These are phyloP conservation scores for Corythornis cristatus DNA, from an alignment of 2,113 vertebrate genomes.

Conservation along the genomic window DNA sequence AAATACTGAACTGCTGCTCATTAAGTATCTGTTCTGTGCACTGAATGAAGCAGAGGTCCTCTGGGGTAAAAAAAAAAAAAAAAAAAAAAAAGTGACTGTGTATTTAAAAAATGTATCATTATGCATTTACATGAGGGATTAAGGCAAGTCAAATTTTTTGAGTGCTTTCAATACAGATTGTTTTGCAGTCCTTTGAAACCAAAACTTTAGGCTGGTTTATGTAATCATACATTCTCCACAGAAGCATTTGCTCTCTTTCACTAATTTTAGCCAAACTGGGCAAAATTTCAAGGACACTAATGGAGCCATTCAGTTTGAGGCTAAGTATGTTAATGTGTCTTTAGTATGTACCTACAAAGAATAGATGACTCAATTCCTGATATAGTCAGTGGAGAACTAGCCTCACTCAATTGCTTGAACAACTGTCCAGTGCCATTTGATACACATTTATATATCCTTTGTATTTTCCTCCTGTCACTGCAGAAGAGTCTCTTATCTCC, in stretches of 20 bases:
- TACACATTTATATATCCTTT: neutral
- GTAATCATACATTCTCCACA: neutral
- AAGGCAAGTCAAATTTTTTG: neutral
- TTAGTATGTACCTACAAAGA: neutral
- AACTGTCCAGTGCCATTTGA: neutral
- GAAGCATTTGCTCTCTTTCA: neutral
- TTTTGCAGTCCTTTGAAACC: neutral
- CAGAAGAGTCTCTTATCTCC: neutral
- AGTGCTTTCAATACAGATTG: neutral
- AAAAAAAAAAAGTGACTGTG: neutral
- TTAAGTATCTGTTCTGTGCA: constrained; percentile 7
- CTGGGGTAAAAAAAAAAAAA: neutral
- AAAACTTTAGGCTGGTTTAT: neutral
- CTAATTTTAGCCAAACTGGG: neutral
- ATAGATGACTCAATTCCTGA: neutral
- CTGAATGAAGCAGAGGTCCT: neutral
- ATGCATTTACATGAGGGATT: neutral
- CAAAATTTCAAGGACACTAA: neutral
- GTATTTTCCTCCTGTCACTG: neutral
- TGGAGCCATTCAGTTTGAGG: neutral
- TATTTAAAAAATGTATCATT: constrained; percentile 43
- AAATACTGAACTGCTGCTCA: constrained; percentile 24
- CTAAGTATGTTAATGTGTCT: neutral
- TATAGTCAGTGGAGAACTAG: neutral
- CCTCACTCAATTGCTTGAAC: neutral